Evolutionary conservation across 2,888 invertebrate genomes (phyloP).

Genomic region (Xestia sexstrigata): DNA sequence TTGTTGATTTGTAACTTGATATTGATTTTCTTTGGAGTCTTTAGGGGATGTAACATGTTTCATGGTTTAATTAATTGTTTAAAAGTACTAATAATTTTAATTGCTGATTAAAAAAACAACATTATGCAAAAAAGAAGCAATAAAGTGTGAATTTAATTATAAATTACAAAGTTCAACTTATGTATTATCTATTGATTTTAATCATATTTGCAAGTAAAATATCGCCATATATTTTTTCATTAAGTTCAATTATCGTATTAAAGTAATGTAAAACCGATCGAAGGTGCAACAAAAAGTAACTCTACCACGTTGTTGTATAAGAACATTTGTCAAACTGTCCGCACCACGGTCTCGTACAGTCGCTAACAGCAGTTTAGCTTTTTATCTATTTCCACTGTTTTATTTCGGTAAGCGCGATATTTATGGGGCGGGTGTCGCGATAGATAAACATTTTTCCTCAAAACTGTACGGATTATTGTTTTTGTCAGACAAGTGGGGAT

Average conservation of each 20-base stretch:
- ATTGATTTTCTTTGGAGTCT: background rate
- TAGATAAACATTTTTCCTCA: slow-evolving; percentile 88
- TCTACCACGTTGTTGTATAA: slow-evolving; percentile 50
- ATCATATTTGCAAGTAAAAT: slow-evolving; percentile 34
- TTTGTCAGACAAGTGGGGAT: slow-evolving; percentile 83
- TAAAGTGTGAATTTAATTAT: slow-evolving; percentile 3
- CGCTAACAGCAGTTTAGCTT: slow-evolving; percentile 83
- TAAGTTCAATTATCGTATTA: slow-evolving; percentile 27
- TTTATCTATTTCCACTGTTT: slow-evolving; percentile 88
- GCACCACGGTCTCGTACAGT: slow-evolving; percentile 74
- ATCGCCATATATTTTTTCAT: slow-evolving; percentile 14
- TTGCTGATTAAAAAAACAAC: background rate
- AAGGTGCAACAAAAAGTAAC: slow-evolving; percentile 50
- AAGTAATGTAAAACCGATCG: slow-evolving; percentile 34
- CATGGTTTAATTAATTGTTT: background rate
- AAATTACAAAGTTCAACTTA: slow-evolving; percentile 28
- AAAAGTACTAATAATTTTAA: background rate
- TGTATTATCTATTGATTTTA: slow-evolving; percentile 1
- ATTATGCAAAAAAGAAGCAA: background rate
- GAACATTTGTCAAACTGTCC: slow-evolving; percentile 80
- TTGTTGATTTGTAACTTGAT: slow-evolving; percentile 17
- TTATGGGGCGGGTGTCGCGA: slow-evolving; percentile 87
- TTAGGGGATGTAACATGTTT: background rate
- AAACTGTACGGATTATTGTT: slow-evolving; percentile 88
- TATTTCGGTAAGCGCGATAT: slow-evolving; percentile 84